Conservation (phyloP, 2,797 vertebrate genomes). For the Cetoscarus ocellatus region DNA sequence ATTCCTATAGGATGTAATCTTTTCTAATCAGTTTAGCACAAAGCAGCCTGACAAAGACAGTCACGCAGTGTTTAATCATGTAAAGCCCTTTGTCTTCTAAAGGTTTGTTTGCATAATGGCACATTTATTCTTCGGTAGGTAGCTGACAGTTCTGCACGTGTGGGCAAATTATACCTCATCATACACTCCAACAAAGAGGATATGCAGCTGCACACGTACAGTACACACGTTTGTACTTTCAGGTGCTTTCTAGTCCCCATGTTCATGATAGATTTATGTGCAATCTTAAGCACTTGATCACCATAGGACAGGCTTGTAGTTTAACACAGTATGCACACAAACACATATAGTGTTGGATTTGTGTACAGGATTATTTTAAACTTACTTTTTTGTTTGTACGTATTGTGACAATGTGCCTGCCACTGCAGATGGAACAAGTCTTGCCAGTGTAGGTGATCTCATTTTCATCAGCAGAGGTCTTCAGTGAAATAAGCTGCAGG, state of each 20-base stretch:
- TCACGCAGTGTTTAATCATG: not conserved
- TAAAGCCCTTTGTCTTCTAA: not conserved
- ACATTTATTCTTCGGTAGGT: not conserved
- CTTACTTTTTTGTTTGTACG: not conserved
- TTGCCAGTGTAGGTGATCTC: slow-evolving; percentile 41
- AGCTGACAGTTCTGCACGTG: not conserved
- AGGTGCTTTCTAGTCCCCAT: not conserved
- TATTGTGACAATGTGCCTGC: not conserved
- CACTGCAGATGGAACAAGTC: slow-evolving; percentile 19
- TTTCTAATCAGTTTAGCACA: not conserved
- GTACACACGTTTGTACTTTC: not conserved
- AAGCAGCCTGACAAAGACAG: not conserved
- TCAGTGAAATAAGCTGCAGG: slow-evolving; percentile 58
- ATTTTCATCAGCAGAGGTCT: slow-evolving; percentile 58
- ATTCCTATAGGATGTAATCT: not conserved
- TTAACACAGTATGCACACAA: not conserved
- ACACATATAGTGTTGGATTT: not conserved
- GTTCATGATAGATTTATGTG: slow-evolving; percentile 7
- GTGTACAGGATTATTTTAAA: not conserved
- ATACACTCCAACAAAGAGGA: not conserved
- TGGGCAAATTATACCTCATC: no score
- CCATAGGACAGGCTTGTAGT: not conserved
- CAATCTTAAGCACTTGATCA: not conserved
- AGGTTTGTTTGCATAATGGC: slow-evolving; percentile 4
- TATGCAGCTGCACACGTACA: not conserved